Percentiles rank a stretch among this genome's conserved stretches.
Conservation (phyloP, 2,888 invertebrate genomes). For the Saturnia pavonia region DNA sequence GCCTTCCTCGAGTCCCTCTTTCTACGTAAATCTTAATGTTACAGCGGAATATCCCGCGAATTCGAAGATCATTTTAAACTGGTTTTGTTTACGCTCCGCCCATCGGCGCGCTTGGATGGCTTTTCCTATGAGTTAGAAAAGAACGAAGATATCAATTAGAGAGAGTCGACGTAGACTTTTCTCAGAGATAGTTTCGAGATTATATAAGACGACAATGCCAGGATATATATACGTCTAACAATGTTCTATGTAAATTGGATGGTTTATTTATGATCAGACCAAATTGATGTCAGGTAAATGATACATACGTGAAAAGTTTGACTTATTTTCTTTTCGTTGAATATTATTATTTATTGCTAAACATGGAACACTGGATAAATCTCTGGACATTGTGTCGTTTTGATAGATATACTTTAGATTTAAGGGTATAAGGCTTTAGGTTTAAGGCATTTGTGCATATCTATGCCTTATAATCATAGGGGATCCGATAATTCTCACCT, state of each 20-base stretch:
- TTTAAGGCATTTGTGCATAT: too few species aligned
- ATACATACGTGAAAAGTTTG: constrained; percentile 53
- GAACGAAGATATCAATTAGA: constrained; percentile 65
- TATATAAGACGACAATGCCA: constrained; percentile 69
- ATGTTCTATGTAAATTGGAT: constrained; percentile 76
- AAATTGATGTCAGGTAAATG: constrained; percentile 64
- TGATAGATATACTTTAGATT: too few species aligned
- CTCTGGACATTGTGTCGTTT: too few species aligned
- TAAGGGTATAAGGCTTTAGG: too few species aligned
- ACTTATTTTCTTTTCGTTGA: constrained; percentile 21
- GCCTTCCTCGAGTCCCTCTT: constrained; percentile 45
- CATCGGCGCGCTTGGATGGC: constrained; percentile 68
- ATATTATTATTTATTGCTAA: neutral
- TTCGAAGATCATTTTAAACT: constrained; percentile 53
- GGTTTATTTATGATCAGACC: constrained; percentile 70
- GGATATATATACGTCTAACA: constrained; percentile 68
- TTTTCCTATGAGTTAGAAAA: constrained; percentile 59
- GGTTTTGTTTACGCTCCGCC: constrained; percentile 64
- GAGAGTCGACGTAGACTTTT: constrained; percentile 58
- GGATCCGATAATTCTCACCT: too few species aligned
- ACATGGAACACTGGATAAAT: neutral
- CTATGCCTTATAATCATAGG: too few species aligned
- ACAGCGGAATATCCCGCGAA: constrained; percentile 52
- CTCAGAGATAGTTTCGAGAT: constrained; percentile 77
- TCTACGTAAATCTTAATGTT: constrained; percentile 40